Conservation (phyloP, 2,113 vertebrate species). For the Psilopogon haemacephalus region DNA sequence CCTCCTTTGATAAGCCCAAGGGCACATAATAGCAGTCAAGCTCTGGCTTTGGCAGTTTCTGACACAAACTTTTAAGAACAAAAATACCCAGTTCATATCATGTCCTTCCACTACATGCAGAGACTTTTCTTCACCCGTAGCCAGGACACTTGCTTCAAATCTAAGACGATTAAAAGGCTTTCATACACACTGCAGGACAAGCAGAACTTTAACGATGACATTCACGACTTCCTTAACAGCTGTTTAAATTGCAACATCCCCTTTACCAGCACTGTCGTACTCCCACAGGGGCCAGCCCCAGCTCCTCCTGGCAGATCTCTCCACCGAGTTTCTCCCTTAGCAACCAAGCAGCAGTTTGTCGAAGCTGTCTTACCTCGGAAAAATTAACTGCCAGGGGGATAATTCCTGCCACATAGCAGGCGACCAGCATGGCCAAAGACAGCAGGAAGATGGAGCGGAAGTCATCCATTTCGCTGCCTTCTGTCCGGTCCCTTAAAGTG, state of each 20-base stretch:
- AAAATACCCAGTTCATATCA: accelerated
- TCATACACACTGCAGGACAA: neutral
- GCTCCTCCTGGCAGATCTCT: neutral
- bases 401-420: slow-evolving; percentile 96
- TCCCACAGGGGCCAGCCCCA: neutral
- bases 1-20: neutral
- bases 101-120: accelerated
- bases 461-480: slow-evolving; percentile 86
- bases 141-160: accelerated
- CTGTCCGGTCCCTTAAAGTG: neutral
- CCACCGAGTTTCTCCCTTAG: neutral
- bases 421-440: slow-evolving; percentile 93
- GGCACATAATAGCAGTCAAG: neutral
- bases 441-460: slow-evolving; percentile 92
- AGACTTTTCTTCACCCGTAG: neutral
- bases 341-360: neutral
- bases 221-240: neutral
- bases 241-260: neutral
- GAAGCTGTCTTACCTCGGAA: slow-evolving; percentile 87
- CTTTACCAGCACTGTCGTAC: accelerated
- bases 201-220: neutral
- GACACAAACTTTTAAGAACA: neutral
- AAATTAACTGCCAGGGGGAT: slow-evolving; percentile 97
- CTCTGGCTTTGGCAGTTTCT: neutral
- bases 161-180: neutral